These are phyloP conservation scores for Chloroceryle aenea DNA, from an alignment of 2,113 vertebrate genomes.

Conservation along the genomic window DNA sequence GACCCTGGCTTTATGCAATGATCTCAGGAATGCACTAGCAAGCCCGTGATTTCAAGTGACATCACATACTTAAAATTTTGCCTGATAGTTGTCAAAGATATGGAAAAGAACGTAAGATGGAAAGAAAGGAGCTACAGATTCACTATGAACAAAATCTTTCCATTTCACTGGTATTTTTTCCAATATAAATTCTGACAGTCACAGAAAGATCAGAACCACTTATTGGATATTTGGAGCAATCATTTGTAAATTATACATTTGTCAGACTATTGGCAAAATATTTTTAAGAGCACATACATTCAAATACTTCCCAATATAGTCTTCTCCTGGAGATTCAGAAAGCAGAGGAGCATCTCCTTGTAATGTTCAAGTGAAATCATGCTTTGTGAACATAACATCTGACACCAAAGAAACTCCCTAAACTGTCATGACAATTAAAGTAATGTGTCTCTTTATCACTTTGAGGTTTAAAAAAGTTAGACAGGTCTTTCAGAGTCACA, in stretches of 20 bases:
- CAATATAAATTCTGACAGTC: neutral
- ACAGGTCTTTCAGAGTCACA: neutral
- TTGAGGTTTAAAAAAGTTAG: neutral
- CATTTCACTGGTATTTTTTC: neutral
- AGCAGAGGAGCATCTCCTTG: neutral
- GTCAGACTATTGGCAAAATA: neutral
- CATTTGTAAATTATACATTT: neutral
- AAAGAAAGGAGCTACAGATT: neutral
- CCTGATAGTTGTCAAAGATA: neutral
- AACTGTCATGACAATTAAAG: neutral
- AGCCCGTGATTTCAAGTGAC: neutral
- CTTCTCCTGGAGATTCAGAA: neutral
- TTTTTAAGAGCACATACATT: neutral
- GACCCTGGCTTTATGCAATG: neutral
- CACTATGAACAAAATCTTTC: neutral
- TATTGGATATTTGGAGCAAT: neutral
- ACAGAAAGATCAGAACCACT: neutral
- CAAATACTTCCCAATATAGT: neutral
- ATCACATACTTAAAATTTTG: neutral
- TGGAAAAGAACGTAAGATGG: neutral
- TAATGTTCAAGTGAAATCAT: neutral
- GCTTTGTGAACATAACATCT: neutral
- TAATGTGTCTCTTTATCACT: neutral
- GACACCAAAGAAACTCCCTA: neutral
- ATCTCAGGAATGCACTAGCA: neutral